Conservation (phyloP, 2,888 invertebrate genomes). For the Brenthis daphne region DNA sequence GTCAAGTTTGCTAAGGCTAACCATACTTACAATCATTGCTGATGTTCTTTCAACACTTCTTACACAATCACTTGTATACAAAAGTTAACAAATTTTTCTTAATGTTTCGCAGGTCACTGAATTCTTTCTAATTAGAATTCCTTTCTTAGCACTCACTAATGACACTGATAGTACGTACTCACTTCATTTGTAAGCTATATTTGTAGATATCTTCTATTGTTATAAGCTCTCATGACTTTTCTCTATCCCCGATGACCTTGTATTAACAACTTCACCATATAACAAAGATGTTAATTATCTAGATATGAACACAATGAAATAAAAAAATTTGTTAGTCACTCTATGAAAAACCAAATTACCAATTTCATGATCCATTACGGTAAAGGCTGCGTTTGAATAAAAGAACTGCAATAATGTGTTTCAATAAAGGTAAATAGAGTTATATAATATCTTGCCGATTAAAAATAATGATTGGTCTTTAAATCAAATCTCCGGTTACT, state of each 20-base stretch:
- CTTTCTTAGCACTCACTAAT: slow-evolving; percentile 31
- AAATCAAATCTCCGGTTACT: slow-evolving; percentile 21
- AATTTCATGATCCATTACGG: slow-evolving; percentile 13
- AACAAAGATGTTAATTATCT: too few relatives aligned
- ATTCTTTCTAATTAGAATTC: slow-evolving; percentile 37
- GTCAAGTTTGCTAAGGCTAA: not conserved
- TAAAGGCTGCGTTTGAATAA: slow-evolving; percentile 9
- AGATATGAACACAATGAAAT: too few relatives aligned
- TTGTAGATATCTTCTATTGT: slow-evolving; percentile 29
- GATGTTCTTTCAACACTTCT: slow-evolving; percentile 49
- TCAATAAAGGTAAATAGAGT: slow-evolving; percentile 28
- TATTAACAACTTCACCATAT: slow-evolving; percentile 12
- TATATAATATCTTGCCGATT: slow-evolving; percentile 32
- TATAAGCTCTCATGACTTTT: slow-evolving; percentile 41
- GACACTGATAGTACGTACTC: slow-evolving; percentile 33
- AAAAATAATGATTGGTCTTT: slow-evolving; percentile 36
- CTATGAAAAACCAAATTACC: not conserved
- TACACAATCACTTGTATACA: slow-evolving; percentile 38
- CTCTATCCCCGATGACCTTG: slow-evolving; percentile 45
- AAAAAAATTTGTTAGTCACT: not conserved
- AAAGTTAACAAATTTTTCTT: slow-evolving; percentile 25
- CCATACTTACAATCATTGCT: slow-evolving; percentile 70
- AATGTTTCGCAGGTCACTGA: slow-evolving; percentile 24
- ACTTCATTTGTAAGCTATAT: slow-evolving; percentile 6
- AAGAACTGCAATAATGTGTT: slow-evolving; percentile 17